Evolutionary conservation across 2,888 invertebrate genomes (phyloP), one percentile per base, ranked within the genome.

Genomic region (Cephus nigrinus): DNA sequence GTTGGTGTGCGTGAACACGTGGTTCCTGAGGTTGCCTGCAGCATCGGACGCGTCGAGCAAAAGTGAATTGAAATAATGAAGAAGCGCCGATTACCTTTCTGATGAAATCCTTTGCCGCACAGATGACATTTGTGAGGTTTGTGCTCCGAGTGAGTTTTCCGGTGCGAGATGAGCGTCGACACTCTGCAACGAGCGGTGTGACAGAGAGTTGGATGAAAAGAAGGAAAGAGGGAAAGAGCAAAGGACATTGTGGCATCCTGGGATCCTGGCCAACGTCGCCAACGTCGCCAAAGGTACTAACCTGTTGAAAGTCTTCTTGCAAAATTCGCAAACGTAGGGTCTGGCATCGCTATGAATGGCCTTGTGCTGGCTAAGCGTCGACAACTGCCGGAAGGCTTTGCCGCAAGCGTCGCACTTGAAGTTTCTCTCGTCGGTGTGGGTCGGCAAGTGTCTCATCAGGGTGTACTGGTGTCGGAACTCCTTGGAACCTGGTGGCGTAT

Each of bases 391-490:
- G 86, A 95, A 95, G 82, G 95, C 94, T 93, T 96, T 96, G 30
- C 95, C 95, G 85, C 96, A 96, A 35, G 93, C 93, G 78, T 93
- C 93, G 88, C 96, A 96, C 86, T 95, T 94, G 91, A 94, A 96
- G 91, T 96, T 96, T 78, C 96, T 92, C 88, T 96, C 96, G 82
- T 96, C 95, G 0, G 96, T 96, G 86, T 96, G 96, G 0, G 95
- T 95, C 0, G 96, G 96, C 3, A 96, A 91, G 87, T 96, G 96
- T 5, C 96, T 93, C 94, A 95, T 95, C 84, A 96, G 88, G 0
- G 95, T 96, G 87, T 96, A 96, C 85, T 96, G 96, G 89, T 96
- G 96, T 76, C 95, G 94, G 90, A 96, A 96, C 87, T 95, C 95
- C 77, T 95, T 94, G 33, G 94, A 92, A 90, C 96, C 96, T 96